Conservation (phyloP, 2,888 invertebrate genomes). For the Cyclophora albipunctata region DNA sequence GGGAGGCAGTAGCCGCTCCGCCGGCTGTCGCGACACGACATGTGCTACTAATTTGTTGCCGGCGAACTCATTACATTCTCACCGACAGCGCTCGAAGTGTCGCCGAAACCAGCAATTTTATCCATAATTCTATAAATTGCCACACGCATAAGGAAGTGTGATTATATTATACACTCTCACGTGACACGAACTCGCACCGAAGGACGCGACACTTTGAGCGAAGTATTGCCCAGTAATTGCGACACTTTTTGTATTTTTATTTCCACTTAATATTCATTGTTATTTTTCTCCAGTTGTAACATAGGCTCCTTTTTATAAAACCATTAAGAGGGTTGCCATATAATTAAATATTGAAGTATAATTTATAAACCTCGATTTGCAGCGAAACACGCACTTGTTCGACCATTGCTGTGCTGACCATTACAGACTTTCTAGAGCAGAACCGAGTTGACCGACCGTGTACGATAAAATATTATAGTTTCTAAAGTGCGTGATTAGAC, state of each 20-base stretch:
- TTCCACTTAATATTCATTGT: conserved; percentile 1
- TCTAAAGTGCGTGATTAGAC: conserved; percentile 11
- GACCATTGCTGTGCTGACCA: conserved; percentile 16
- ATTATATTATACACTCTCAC: conserved; percentile 13
- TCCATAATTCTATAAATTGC: conserved; percentile 63
- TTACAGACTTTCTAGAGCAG: conserved; percentile 30
- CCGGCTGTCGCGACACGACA: conserved; percentile 66
- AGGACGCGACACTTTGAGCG: conserved; percentile 18
- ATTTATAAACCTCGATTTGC: conserved; percentile 39
- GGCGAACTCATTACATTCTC: conserved; percentile 59
- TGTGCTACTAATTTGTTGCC: conserved; percentile 70
- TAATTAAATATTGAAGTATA: conserved; percentile 45
- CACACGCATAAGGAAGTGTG: conserved; percentile 50
- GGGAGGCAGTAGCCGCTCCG: conserved; percentile 37
- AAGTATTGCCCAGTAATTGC: neutral
- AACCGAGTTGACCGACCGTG: conserved; percentile 21
- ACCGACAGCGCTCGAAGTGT: conserved; percentile 63
- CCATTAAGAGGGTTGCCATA: conserved; percentile 25
- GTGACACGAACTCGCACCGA: conserved; percentile 34
- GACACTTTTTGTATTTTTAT: conserved; percentile 5
- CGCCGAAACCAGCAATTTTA: conserved; percentile 56
- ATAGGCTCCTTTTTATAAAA: neutral
- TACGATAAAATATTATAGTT: conserved; percentile 15
- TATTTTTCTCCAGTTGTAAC: neutral
- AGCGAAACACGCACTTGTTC: conserved; percentile 23